A percentile compares a stretch with the other conserved stretches of the same genome.
Evolutionary conservation across 2,113 vertebrate species (phyloP).

Genomic region (Enhydra lutris): DNA sequence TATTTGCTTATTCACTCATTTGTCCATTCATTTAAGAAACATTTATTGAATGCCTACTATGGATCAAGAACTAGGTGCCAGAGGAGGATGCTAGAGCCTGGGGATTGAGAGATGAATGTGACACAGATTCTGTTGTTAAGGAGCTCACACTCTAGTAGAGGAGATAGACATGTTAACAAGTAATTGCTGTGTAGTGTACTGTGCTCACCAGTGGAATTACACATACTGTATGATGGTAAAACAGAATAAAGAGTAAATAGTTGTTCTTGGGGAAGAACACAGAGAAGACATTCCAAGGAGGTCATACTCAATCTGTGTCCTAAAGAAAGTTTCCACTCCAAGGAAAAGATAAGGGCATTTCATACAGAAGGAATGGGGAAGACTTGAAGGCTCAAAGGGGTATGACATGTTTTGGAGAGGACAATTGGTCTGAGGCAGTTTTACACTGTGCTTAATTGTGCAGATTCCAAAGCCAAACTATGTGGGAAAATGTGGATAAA

Average conservation of each 20-base stretch:
- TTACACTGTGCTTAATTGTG: not conserved
- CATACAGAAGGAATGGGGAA: not conserved
- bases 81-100: not conserved
- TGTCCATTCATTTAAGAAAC: not conserved
- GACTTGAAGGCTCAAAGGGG: not conserved
- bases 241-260: not conserved
- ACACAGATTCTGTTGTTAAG: not conserved
- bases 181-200: not conserved
- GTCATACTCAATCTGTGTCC: not conserved
- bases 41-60: not conserved
- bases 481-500: not conserved
- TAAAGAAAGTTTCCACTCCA: not conserved
- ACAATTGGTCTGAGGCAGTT: not conserved
- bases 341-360: not conserved
- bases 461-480: not conserved
- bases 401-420: not conserved
- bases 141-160: not conserved
- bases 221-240: not conserved
- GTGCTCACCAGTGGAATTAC: not conserved
- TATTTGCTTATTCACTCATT: not conserved
- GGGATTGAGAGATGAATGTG: not conserved
- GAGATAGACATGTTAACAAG: not conserved
- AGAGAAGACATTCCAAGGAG: not conserved
- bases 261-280: not conserved
- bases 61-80: not conserved